Percentiles rank a stretch among this genome's conserved stretches.
Conservation (phyloP, 2,888 invertebrate species). For the Muscina levida region DNA sequence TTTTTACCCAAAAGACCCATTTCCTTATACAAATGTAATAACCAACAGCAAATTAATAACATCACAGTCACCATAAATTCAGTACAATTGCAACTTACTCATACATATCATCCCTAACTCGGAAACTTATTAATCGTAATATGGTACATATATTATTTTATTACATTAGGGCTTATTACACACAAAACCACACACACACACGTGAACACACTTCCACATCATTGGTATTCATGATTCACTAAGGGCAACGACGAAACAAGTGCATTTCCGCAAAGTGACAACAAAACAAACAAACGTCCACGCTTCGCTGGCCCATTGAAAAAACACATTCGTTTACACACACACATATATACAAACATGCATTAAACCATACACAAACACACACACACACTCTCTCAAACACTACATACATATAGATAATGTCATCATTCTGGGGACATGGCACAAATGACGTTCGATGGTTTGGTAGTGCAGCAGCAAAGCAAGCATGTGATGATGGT, state of each 20-base stretch:
- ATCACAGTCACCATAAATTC: conserved; percentile 24
- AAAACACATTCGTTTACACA: conserved; percentile 9
- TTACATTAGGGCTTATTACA: no score
- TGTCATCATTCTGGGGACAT: conserved; percentile 25
- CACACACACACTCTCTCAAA: conserved; percentile 27
- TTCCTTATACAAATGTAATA: conserved; percentile 28
- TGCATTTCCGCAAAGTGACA: conserved; percentile 60
- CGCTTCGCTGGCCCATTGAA: conserved; percentile 60
- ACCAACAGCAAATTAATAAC: conserved; percentile 21
- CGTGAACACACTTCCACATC: not conserved
- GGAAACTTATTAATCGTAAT: no score
- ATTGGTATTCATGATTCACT: not conserved
- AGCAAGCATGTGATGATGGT: conserved; percentile 48
- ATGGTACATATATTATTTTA: no score
- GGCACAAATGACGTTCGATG: conserved; percentile 29
- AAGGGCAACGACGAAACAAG: conserved; percentile 49
- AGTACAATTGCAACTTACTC: conserved; percentile 54
- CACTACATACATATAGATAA: conserved; percentile 7
- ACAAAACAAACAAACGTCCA: conserved; percentile 30
- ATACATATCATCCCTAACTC: no score
- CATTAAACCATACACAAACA: conserved; percentile 8
- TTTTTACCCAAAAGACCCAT: not conserved
- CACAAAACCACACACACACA: not conserved
- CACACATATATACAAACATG: conserved; percentile 36
- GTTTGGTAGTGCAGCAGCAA: no score